phyloP scores from a whole-genome alignment of 2,888 invertebrate genomes.

The Ophioninae sp. region DNA sequence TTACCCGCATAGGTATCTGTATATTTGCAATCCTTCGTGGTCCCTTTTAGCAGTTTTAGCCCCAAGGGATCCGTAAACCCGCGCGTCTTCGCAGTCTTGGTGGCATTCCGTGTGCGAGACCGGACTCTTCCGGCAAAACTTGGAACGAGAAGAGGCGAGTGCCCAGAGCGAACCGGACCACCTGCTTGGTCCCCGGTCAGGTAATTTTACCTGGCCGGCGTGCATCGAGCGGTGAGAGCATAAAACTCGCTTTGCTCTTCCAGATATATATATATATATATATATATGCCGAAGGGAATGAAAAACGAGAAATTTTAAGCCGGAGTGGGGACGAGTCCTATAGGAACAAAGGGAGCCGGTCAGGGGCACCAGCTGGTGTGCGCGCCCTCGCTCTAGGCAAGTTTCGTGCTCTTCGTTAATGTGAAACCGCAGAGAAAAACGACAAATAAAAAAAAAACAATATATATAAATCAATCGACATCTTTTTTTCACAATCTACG shows the following conservation, averaged over 20 bases:
- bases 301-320: slow-evolving; percentile 42
- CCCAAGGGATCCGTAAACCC: slow-evolving; percentile 7
- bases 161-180: slow-evolving; percentile 53
- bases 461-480: no score
- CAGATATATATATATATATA: background rate
- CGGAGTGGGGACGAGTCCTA: slow-evolving; percentile 30
- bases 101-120: slow-evolving; percentile 22
- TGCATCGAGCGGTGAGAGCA: slow-evolving; percentile 36
- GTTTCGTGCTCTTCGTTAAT: background rate
- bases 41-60: slow-evolving; percentile 14
- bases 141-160: slow-evolving; percentile 38
- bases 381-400: slow-evolving; percentile 35
- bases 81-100: slow-evolving; percentile 15
- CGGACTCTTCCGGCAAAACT: slow-evolving; percentile 8
- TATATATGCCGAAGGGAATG: slow-evolving; percentile 15
- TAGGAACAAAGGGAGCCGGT: slow-evolving; percentile 62
- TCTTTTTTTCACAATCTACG: no score
- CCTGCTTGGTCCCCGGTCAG: slow-evolving; percentile 58
- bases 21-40: slow-evolving; percentile 26
- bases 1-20: background rate
- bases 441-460: no score
- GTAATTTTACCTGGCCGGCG: slow-evolving; percentile 60
- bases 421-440: no score
- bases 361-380: slow-evolving; percentile 55
- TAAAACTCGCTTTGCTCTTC: slow-evolving; percentile 2